phyloP scores from a whole-genome alignment of 2,113 vertebrate genomes.

The Prinia subflava region DNA sequence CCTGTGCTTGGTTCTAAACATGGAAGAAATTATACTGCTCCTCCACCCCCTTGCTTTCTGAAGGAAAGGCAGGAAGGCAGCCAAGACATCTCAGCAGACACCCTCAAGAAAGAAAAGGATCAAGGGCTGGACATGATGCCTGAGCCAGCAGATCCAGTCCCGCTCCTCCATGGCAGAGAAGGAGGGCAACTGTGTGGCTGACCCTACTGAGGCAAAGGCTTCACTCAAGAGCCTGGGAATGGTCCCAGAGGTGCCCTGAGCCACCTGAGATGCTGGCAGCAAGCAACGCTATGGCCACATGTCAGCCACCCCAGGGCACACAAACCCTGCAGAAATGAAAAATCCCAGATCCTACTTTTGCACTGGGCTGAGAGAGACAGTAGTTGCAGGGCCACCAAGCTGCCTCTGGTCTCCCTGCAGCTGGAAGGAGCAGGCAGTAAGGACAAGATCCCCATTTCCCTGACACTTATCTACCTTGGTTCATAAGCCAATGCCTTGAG shows the following conservation, averaged over 20 bases:
- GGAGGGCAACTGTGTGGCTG: neutral
- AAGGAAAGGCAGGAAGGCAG: neutral
- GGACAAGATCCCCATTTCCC: neutral
- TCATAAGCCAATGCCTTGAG: neutral
- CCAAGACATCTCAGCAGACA: neutral
- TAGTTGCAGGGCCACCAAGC: neutral
- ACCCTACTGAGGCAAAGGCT: neutral
- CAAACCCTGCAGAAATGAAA: accelerated
- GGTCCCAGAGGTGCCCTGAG: neutral
- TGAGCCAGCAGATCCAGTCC: neutral
- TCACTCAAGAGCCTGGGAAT: neutral
- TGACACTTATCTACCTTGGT: neutral
- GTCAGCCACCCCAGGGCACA: accelerated
- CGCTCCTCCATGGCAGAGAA: neutral
- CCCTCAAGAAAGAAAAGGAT: neutral
- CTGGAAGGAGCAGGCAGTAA: neutral
- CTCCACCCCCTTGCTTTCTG: neutral
- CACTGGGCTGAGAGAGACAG: neutral
- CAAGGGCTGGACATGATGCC: neutral
- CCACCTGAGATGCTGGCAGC: neutral
- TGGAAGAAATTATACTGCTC: neutral
- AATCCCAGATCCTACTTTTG: neutral
- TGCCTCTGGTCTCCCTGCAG: neutral
- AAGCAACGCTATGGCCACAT: neutral
- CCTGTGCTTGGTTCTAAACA: neutral